Percentiles rank a stretch among this genome's conserved stretches.
Conservation (phyloP, 2,113 vertebrate genomes). For the Lepidothrix coronata region DNA sequence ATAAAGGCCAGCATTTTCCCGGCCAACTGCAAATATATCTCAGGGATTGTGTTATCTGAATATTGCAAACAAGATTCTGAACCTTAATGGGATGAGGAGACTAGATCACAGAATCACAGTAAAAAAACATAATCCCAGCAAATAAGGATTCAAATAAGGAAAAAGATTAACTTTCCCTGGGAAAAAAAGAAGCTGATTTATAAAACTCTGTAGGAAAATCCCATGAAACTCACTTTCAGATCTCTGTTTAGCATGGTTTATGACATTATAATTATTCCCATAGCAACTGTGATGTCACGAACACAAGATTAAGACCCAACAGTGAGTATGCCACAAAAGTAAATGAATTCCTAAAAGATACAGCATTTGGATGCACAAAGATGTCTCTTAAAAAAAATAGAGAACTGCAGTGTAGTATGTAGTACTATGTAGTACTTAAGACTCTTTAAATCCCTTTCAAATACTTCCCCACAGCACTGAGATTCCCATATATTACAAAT, state of each 20-base stretch:
- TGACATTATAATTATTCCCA: slow-evolving; percentile 2
- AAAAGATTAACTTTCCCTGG: not conserved
- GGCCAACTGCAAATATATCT: not conserved
- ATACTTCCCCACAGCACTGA: not conserved
- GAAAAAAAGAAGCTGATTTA: not conserved
- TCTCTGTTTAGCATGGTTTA: slow-evolving; percentile 13
- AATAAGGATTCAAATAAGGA: not conserved
- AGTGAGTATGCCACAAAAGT: not conserved
- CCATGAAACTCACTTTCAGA: not conserved
- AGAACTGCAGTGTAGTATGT: not conserved
- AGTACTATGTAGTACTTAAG: not conserved
- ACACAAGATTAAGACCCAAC: not conserved
- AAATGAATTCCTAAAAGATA: not conserved
- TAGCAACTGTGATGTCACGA: not conserved
- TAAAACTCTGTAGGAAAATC: not conserved
- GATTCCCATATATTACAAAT: not conserved
- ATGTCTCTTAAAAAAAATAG: not conserved
- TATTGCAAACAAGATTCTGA: not conserved
- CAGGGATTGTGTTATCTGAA: not conserved
- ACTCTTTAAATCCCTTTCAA: not conserved
- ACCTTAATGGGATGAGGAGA: not conserved
- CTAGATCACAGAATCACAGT: not conserved
- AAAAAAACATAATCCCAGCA: not conserved
- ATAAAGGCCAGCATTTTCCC: not conserved
- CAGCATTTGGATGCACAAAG: not conserved